Percentiles rank a stretch among this genome's conserved stretches.
Conservation (phyloP, 1,140 invertebrate genomes). For the Cotesia typhae region DNA sequence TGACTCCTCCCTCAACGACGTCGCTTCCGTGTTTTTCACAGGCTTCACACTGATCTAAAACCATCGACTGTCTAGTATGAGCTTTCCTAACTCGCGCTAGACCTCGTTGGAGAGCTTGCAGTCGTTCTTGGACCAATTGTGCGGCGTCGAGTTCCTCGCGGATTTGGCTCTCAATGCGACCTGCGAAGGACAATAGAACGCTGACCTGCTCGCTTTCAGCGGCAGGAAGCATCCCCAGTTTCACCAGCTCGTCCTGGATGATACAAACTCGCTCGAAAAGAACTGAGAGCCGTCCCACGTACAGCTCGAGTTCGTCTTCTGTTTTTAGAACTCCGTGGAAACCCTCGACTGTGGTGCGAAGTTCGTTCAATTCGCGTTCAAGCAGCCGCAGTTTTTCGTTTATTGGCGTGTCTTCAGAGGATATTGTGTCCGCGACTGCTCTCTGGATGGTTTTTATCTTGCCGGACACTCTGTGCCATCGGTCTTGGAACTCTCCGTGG, state of each 20-base stretch:
- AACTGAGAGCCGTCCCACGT: slow-evolving; percentile 80
- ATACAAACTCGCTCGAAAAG: slow-evolving; percentile 76
- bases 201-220: slow-evolving; percentile 80
- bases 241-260: slow-evolving; percentile 81
- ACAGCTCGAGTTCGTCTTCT: slow-evolving; percentile 81
- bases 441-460: slow-evolving; percentile 74
- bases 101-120: slow-evolving; percentile 75
- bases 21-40: slow-evolving; percentile 77
- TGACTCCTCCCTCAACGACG: slow-evolving; percentile 73
- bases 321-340: slow-evolving; percentile 81
- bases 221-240: slow-evolving; percentile 75
- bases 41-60: slow-evolving; percentile 75
- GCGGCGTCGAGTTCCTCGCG: slow-evolving; percentile 79
- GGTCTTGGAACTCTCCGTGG: slow-evolving; percentile 77
- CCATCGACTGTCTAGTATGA: slow-evolving; percentile 71
- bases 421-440: slow-evolving; percentile 73
- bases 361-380: slow-evolving; percentile 77
- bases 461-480: slow-evolving; percentile 75
- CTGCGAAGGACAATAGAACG: slow-evolving; percentile 72
- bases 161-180: slow-evolving; percentile 74
- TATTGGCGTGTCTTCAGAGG: slow-evolving; percentile 75
- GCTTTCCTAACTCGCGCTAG: slow-evolving; percentile 72
- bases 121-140: slow-evolving; percentile 73
- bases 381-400: slow-evolving; percentile 77
- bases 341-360: slow-evolving; percentile 72